These are phyloP conservation scores for Chiloscyllium plagiosum DNA, from an alignment of 2,113 vertebrate species.

Conservation along the genomic window DNA sequence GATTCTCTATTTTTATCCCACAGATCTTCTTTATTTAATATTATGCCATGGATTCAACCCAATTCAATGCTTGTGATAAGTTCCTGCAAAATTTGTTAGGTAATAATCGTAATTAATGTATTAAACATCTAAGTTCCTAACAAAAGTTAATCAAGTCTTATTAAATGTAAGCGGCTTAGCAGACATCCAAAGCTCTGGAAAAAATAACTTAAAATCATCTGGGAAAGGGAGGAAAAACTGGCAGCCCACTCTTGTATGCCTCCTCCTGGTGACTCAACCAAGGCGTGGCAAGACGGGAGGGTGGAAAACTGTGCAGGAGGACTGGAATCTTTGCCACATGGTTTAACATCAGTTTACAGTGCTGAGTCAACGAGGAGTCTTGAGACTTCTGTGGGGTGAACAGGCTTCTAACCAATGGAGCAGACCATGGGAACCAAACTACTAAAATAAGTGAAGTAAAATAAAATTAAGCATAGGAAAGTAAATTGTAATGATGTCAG, in stretches of 20 bases:
- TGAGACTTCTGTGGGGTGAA: not conserved
- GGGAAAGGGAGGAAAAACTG: constrained; percentile 36
- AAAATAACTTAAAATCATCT: not conserved
- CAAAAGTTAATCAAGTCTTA: not conserved
- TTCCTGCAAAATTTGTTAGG: not conserved
- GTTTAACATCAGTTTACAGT: not conserved
- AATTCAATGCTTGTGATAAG: not conserved
- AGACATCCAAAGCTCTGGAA: not conserved
- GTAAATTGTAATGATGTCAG: no score
- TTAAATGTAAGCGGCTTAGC: not conserved
- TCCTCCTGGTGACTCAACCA: constrained; percentile 31
- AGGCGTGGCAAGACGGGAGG: constrained; percentile 21
- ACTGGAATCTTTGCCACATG: not conserved
- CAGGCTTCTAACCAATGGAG: not conserved
- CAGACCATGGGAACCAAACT: not conserved
- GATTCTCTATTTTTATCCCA: not conserved
- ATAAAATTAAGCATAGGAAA: not conserved
- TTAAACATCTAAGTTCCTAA: not conserved
- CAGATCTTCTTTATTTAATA: not conserved
- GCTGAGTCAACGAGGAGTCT: constrained; percentile 6
- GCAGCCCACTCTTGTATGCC: not conserved
- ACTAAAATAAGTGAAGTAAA: not conserved
- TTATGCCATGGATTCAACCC: not conserved
- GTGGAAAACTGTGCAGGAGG: constrained; percentile 8
- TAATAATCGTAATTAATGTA: not conserved